A percentile compares a stretch with the other conserved stretches of the same genome.
Conservation (phyloP, 2,113 vertebrate species). For the Macaca fascicularis region T2T-MFA8v1.1 NC_088390.1:41563001-41563500, state of each 20-base stretch:
- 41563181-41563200: background rate
- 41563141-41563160: background rate
- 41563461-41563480: background rate
- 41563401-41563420: background rate
- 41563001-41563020: background rate
- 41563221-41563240: background rate
- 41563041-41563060: background rate
- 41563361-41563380: background rate
- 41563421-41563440: background rate
- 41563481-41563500: background rate
- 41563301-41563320: fast-evolving
- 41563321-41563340: background rate
- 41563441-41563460: background rate
- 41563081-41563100: background rate
- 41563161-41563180: background rate
- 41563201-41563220: background rate
- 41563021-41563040: background rate
- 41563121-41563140: background rate
- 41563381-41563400: background rate
- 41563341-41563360: background rate
- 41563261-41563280: background rate
- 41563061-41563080: background rate
- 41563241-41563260: background rate
- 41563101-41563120: background rate
- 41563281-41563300: background rate